Percentiles rank a stretch among this genome's conserved stretches.
Evolutionary conservation across 1,140 invertebrate genomes (phyloP).

Genomic region (Listronotus bonariensis): DNA sequence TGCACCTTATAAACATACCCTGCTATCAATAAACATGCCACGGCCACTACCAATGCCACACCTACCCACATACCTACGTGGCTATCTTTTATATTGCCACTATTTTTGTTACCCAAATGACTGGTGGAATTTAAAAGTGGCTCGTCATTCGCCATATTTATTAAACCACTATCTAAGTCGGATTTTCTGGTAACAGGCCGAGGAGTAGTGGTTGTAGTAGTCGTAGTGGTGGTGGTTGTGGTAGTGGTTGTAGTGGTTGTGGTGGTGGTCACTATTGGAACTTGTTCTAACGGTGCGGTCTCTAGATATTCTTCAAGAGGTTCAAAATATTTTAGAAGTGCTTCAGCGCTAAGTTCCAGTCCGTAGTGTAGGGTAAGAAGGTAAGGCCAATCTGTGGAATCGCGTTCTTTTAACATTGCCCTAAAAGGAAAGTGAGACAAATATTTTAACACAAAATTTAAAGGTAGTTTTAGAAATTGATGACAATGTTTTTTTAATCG

Average conservation of each 20-base stretch:
- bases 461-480: too few relatives aligned
- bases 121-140: background rate
- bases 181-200: background rate
- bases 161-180: background rate
- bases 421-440: slow-evolving; percentile 40
- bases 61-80: slow-evolving; percentile 25
- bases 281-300: slow-evolving; percentile 45
- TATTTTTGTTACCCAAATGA: background rate
- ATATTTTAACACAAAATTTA: background rate
- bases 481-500: too few relatives aligned
- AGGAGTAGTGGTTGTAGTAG: slow-evolving; percentile 5
- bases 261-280: slow-evolving; percentile 35
- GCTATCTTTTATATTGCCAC: slow-evolving; percentile 1
- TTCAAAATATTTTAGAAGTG: slow-evolving; percentile 53
- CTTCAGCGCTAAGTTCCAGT: slow-evolving; percentile 44
- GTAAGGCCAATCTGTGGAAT: slow-evolving; percentile 43
- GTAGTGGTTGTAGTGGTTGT: slow-evolving; percentile 35
- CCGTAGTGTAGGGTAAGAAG: slow-evolving; percentile 44
- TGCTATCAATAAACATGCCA: slow-evolving; percentile 28
- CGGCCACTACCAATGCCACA: slow-evolving; percentile 22
- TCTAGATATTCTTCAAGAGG: slow-evolving; percentile 52
- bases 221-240: slow-evolving; percentile 26
- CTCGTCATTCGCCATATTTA: slow-evolving; percentile 14
- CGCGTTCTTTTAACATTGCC: slow-evolving; percentile 42
- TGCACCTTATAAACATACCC: slow-evolving; percentile 26